A percentile compares a stretch with the other conserved stretches of the same genome.
These are phyloP conservation scores for Anthoptus insignis DNA, from an alignment of 2,888 invertebrate species.

Conservation along the genomic window DNA sequence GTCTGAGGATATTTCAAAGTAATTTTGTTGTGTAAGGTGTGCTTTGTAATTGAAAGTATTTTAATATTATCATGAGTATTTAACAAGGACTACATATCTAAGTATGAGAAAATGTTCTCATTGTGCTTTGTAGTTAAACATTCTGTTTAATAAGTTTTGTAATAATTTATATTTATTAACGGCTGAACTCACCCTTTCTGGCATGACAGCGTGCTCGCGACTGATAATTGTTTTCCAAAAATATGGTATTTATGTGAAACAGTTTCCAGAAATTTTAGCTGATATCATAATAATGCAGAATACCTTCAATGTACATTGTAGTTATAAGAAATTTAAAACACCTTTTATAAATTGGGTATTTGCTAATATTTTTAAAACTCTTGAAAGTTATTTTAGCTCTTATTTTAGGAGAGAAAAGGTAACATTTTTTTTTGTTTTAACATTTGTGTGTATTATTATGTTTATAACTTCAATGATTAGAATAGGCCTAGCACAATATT, in stretches of 20 bases:
- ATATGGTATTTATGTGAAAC: too few species aligned
- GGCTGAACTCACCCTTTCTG: too few species aligned
- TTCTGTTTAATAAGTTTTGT: too few species aligned
- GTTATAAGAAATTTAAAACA: conserved; percentile 21
- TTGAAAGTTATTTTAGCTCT: conserved; percentile 3
- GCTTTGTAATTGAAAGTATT: conserved; percentile 26
- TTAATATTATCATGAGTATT: conserved; percentile 21
- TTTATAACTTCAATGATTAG: conserved; percentile 16
- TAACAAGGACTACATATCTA: too few species aligned
- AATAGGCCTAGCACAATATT: conserved; percentile 20
- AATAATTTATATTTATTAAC: too few species aligned
- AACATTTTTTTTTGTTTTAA: conserved; percentile 11
- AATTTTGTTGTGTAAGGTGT: conserved; percentile 20
- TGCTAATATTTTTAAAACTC: conserved; percentile 19
- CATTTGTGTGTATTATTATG: conserved; percentile 31
- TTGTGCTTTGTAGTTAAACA: too few species aligned
- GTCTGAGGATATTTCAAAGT: conserved; percentile 42
- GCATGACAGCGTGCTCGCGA: too few species aligned
- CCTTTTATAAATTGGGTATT: conserved; percentile 3
- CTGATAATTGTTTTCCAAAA: too few species aligned
- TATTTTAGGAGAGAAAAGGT: neutral
- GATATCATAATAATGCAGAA: neutral
- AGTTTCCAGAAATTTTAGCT: too few species aligned
- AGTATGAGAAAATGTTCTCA: too few species aligned
- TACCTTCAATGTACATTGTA: conserved; percentile 1